Base-by-base conservation (phyloP, 1,140 invertebrate species). In the Cylas formicarius region DNA sequence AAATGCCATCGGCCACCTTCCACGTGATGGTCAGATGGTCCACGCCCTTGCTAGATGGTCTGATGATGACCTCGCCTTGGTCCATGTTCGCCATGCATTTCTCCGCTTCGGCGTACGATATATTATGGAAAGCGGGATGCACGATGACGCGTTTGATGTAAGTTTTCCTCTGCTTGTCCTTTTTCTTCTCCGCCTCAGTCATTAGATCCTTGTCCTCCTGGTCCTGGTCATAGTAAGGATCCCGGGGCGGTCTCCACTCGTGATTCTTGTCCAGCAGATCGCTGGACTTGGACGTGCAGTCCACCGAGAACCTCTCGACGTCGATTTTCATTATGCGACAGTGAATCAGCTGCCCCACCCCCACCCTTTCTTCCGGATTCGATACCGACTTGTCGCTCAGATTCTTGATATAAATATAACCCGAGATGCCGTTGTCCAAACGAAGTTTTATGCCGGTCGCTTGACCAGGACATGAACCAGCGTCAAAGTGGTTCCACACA, bases 401-500 rank as follows among this genome's bases (percentile, higher is more conserved):
- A 67, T 93, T 93, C 65, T 93, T 93, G 31, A 93, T 88, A 53
- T 88, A 88, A 60, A 99, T 91, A 62, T 97, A 97, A 1, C 96
- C 95, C 6, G 76, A 83, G 32, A 99, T 72, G 0, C 91, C 91
- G 68, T 98, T 99, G 60, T 99, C 96, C 0, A 99, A 67, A 1
- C 85, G 23, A 37, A 93, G 72, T 42, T 86, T 77, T 0, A 99
- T 83, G 1, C 97, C 97, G 0, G 86, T 86, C 1, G 94, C 89
- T 67, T 93, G 87, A 0, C 97, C 97, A 0, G 89, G 92, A 72
- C 96, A 99, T 14, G 84, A 81, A 21, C 86, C 88, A 26, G 90
- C 85, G 68, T 97, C 94, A 71, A 97, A 97, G 69, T 98, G 94
- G 71, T 92, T 93, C 94, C 94, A 97, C 3, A 97, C 89, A 68